Evolutionary conservation across 2,797 vertebrate species (phyloP).

Genomic region (Pangasius krempfi): DNA sequence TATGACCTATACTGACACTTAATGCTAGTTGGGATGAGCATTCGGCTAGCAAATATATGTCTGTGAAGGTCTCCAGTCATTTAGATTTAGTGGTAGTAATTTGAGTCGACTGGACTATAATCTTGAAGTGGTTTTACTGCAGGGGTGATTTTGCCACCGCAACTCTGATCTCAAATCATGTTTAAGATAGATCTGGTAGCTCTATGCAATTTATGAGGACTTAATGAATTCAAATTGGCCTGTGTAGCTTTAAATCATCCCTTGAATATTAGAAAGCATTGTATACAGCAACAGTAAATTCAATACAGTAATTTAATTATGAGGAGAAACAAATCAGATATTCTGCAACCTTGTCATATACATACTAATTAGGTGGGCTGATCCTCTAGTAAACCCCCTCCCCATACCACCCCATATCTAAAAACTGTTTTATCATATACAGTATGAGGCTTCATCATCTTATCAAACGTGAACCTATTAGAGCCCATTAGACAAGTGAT

Average conservation of each 20-base stretch:
- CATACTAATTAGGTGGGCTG: background rate
- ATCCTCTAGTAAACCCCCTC: background rate
- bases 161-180: background rate
- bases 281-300: background rate
- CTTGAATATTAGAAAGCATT: background rate
- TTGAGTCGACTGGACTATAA: background rate
- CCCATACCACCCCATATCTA: background rate
- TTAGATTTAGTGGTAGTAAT: background rate
- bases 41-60: background rate
- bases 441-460: background rate
- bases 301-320: background rate
- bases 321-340: background rate
- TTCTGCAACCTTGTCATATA: background rate
- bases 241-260: background rate
- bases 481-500: background rate
- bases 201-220: background rate
- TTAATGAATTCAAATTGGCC: background rate
- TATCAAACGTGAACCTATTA: background rate
- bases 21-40: background rate
- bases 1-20: slow-evolving; percentile 7
- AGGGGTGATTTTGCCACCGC: background rate
- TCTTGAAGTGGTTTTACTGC: background rate
- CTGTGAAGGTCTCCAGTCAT: background rate
- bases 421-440: background rate
- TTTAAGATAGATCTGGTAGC: background rate